These are phyloP conservation scores for Silurus lanzhouensis DNA, from an alignment of 2,797 vertebrate species.

Conservation along the genomic window DNA sequence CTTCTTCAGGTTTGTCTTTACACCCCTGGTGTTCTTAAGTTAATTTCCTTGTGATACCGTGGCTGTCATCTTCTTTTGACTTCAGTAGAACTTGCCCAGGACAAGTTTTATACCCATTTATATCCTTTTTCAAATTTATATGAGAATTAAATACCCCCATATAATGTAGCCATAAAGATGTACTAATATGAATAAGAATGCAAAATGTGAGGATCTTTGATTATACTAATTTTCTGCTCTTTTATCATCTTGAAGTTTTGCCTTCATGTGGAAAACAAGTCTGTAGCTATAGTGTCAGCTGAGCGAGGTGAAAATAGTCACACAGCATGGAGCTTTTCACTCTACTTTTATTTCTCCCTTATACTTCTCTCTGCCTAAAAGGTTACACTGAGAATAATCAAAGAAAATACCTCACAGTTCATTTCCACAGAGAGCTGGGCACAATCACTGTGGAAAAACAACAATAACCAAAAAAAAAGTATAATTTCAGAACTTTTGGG, in stretches of 20 bases:
- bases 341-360: constrained; percentile 29
- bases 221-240: constrained; percentile 25
- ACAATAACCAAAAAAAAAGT: constrained; percentile 3
- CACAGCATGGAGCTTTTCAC: constrained; percentile 41
- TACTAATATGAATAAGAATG: constrained; percentile 1
- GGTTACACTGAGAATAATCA: constrained; percentile 34
- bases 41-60: neutral
- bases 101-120: neutral
- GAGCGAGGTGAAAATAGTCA: constrained; percentile 38
- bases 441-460: constrained; percentile 35
- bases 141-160: neutral
- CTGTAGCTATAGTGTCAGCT: constrained; percentile 17
- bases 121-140: constrained; percentile 7
- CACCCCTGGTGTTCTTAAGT: neutral
- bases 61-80: neutral
- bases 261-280: constrained; percentile 29
- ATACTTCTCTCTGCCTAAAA: constrained; percentile 44
- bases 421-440: constrained; percentile 14
- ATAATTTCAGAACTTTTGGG: neutral
- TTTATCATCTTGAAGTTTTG: constrained; percentile 16
- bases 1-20: neutral
- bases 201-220: constrained; percentile 6
- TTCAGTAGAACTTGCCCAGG: neutral
- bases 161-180: neutral
- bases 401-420: constrained; percentile 33